Conservation (phyloP, 37 sponge, comb jelly and placozoan genomes). For the Axinella damicornis region DNA sequence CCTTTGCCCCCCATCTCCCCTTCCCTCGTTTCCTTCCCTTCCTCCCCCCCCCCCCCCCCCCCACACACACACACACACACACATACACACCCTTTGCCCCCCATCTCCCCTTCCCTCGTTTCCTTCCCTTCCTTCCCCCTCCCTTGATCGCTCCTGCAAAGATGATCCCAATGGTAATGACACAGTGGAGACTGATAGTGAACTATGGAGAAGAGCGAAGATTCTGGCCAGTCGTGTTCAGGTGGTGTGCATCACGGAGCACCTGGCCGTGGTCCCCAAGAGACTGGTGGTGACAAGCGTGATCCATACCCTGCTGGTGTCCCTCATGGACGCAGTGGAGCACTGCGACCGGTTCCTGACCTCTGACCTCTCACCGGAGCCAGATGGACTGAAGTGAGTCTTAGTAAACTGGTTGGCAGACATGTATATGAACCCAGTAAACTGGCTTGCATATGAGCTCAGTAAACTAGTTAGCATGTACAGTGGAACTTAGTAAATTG, state of each 20-base stretch:
- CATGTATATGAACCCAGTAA: neutral
- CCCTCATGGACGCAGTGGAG: conserved; percentile 24
- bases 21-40: neutral
- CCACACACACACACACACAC: neutral
- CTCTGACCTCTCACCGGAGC: neutral
- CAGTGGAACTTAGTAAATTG: no score
- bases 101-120: neutral
- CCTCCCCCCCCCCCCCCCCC: neutral
- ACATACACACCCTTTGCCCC: neutral
- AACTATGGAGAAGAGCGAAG: conserved; percentile 27
- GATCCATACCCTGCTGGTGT: conserved; percentile 16
- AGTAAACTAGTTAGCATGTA: no score
- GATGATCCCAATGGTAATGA: no score
- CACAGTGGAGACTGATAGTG: conserved; percentile 1
- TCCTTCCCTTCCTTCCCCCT: neutral
- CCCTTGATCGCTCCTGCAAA: no score
- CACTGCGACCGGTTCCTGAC: conserved; percentile 12
- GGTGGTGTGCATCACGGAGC: conserved; percentile 25
- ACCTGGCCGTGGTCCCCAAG: conserved; percentile 37
- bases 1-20: neutral
- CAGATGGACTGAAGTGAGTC: conserved; percentile 54
- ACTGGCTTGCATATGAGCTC: no score
- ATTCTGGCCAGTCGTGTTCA: conserved; percentile 29
- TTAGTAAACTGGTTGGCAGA: neutral
- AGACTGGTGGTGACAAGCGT: conserved; percentile 27